These are phyloP conservation scores for Phycodurus eques DNA, from an alignment of 2,113 vertebrate species.

Conservation along the genomic window DNA sequence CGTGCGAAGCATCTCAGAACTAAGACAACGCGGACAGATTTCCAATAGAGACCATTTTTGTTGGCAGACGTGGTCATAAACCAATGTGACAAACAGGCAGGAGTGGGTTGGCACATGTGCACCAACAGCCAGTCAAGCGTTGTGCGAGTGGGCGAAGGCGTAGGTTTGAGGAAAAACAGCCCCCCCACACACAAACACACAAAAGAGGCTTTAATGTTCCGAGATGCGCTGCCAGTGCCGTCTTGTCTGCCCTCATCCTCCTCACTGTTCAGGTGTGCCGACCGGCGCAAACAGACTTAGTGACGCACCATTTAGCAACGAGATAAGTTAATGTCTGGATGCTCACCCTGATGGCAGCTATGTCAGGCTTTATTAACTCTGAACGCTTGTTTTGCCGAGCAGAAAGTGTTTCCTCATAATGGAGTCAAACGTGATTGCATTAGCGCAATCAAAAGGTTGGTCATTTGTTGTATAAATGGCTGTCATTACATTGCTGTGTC, in stretches of 20 bases:
- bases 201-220: conserved; percentile 4
- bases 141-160: conserved; percentile 12
- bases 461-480: not conserved
- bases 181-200: not conserved
- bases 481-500: not conserved
- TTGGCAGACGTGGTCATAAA: conserved; percentile 2
- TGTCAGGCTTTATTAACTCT: not conserved
- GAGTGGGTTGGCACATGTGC: conserved; percentile 34
- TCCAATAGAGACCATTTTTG: conserved; percentile 11
- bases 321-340: not conserved
- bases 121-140: conserved; percentile 26
- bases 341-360: not conserved
- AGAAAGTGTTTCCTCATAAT: not conserved
- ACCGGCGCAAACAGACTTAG: conserved; percentile 1
- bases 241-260: not conserved
- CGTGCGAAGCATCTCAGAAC: not conserved
- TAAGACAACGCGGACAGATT: conserved; percentile 3
- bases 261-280: not conserved
- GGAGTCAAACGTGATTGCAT: not conserved
- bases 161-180: conserved; percentile 19
- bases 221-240: not conserved
- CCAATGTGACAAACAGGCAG: not conserved
- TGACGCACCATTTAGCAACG: not conserved
- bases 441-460: not conserved
- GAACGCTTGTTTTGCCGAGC: not conserved